phyloP scores from a whole-genome alignment of 2,797 vertebrate genomes.

The Myotis findleyi region DNA sequence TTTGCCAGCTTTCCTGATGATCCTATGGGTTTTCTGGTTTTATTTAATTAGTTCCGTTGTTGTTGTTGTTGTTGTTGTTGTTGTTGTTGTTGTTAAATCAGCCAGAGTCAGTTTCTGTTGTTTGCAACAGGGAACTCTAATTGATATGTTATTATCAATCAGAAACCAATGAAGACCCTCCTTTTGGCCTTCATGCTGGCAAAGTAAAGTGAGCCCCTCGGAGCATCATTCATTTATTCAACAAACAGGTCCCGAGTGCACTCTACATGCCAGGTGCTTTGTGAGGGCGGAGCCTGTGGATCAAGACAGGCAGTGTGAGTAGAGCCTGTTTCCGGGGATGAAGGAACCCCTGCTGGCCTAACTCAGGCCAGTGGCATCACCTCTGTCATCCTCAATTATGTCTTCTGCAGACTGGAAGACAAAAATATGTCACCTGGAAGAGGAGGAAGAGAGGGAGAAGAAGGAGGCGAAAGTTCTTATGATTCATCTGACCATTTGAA shows the following conservation, averaged over 20 bases:
- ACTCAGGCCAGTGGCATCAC: not conserved
- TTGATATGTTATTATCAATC: not conserved
- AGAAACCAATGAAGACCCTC: not conserved
- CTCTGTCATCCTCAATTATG: not conserved
- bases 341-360: not conserved
- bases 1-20: not conserved
- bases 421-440: not conserved
- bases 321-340: not conserved
- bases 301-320: not conserved
- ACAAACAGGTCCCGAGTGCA: not conserved
- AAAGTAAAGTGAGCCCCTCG: not conserved
- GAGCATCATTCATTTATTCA: not conserved
- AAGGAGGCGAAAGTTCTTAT: not conserved
- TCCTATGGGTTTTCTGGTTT: not conserved
- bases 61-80: not conserved
- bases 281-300: not conserved
- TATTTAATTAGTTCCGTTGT: not conserved
- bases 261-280: no score
- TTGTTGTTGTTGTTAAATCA: not conserved
- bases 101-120: not conserved
- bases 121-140: not conserved
- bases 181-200: not conserved
- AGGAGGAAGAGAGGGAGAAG: no score
- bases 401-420: not conserved
- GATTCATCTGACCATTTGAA: not conserved